A percentile compares a stretch with the other conserved stretches of the same genome.
phyloP scores from a whole-genome alignment of 2,113 vertebrate species.

The Hassar affinis region DNA sequence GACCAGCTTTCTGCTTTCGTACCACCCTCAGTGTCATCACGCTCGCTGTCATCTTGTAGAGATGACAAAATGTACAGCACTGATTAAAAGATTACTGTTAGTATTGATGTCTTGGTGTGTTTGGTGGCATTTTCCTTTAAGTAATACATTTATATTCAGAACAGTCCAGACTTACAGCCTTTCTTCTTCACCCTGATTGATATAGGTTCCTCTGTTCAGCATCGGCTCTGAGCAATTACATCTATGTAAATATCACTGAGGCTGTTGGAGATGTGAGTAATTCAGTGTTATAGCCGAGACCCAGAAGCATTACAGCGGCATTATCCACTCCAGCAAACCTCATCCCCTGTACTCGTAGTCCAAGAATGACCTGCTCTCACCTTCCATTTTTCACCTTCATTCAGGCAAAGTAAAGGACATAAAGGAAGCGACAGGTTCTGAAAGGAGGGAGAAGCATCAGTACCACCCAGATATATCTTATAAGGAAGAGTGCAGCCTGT shows the following conservation, averaged over 20 bases:
- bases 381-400: slow-evolving; percentile 57
- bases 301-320: slow-evolving; percentile 29
- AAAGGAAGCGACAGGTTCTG: slow-evolving; percentile 47
- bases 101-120: not conserved
- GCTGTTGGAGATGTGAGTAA: slow-evolving; percentile 27
- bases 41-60: not conserved
- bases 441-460: slow-evolving; percentile 48
- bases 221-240: slow-evolving; percentile 52
- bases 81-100: not conserved
- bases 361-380: slow-evolving; percentile 48
- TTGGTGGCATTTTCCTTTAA: not conserved
- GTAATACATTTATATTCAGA: not conserved
- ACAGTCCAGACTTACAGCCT: not conserved
- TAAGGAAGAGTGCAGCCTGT: slow-evolving; percentile 45
- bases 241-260: slow-evolving; percentile 55
- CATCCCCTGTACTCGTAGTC: slow-evolving; percentile 24
- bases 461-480: slow-evolving; percentile 45
- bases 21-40: not conserved
- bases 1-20: not conserved
- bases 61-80: too few relatives aligned
- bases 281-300: slow-evolving; percentile 35
- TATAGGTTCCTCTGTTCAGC: slow-evolving; percentile 23
- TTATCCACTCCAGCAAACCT: slow-evolving; percentile 47
- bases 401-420: slow-evolving; percentile 40
- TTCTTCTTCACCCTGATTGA: slow-evolving; percentile 8